Conservation (phyloP, 2,113 vertebrate genomes). For the Ciconia stormi region DNA sequence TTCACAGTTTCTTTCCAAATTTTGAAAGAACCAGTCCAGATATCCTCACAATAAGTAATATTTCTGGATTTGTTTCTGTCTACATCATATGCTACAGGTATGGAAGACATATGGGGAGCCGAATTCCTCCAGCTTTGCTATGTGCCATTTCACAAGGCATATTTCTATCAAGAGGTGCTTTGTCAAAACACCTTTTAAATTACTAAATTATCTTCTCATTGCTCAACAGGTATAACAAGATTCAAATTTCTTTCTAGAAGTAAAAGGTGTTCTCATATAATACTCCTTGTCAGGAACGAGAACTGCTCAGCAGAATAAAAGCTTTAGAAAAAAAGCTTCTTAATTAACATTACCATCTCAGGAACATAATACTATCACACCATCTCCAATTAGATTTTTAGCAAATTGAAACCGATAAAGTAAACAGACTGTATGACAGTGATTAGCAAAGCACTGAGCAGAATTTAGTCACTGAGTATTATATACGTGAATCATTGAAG, state of each 20-base stretch:
- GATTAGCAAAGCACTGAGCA: background rate
- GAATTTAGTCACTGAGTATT: background rate
- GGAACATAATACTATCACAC: background rate
- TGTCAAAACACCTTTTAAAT: background rate
- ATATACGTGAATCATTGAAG: background rate
- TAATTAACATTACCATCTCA: background rate
- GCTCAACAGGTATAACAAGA: constrained; percentile 25
- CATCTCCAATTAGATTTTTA: constrained; percentile 6
- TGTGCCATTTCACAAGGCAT: background rate
- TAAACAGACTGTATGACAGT: background rate
- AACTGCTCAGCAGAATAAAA: background rate
- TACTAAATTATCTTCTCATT: background rate
- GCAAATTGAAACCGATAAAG: constrained; percentile 17
- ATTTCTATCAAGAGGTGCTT: background rate
- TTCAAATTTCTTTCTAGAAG: background rate
- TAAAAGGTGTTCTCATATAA: background rate
- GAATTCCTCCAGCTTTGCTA: background rate
- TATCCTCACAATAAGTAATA: background rate
- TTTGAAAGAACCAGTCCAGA: background rate
- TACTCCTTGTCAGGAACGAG: background rate
- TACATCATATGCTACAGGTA: background rate
- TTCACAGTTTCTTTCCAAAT: background rate
- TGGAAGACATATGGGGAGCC: background rate
- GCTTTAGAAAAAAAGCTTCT: background rate
- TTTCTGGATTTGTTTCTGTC: background rate